phyloP scores from a whole-genome alignment of 1,140 invertebrate genomes.

The Tigriopus japonicus region DNA sequence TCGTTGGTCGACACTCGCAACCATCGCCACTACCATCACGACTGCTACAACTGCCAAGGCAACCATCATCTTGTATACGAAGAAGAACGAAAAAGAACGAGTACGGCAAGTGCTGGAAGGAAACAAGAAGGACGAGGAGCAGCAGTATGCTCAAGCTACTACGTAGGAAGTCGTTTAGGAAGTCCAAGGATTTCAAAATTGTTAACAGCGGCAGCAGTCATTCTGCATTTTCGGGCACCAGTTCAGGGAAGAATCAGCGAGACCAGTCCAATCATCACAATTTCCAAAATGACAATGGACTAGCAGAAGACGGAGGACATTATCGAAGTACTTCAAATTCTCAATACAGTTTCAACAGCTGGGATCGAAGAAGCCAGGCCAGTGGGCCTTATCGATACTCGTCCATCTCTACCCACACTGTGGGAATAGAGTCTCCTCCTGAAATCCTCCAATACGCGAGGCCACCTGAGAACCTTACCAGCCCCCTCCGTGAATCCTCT shows the following conservation, averaged over 20 bases:
- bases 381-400: too few species aligned
- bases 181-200: background rate
- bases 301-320: background rate
- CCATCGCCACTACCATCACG: too few species aligned
- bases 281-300: background rate
- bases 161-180: background rate
- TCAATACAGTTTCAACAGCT: background rate
- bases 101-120: too few species aligned
- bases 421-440: background rate
- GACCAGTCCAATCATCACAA: background rate
- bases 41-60: too few species aligned
- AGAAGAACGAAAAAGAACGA: too few species aligned
- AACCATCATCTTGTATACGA: too few species aligned
- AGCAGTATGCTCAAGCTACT: background rate
- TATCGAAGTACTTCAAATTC: background rate
- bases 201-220: background rate
- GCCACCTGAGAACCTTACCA: slow-evolving; percentile 9
- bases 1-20: too few species aligned
- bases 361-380: too few species aligned
- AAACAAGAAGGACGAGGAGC: too few species aligned
- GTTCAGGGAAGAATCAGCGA: background rate
- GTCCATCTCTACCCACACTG: too few species aligned
- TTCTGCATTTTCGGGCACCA: background rate
- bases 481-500: background rate
- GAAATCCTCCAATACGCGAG: slow-evolving; percentile 1